Percentiles rank a stretch among this genome's conserved stretches.
These are phyloP conservation scores for Gambelia wislizenii DNA, from an alignment of 2,797 vertebrate genomes.

Conservation along the genomic window DNA sequence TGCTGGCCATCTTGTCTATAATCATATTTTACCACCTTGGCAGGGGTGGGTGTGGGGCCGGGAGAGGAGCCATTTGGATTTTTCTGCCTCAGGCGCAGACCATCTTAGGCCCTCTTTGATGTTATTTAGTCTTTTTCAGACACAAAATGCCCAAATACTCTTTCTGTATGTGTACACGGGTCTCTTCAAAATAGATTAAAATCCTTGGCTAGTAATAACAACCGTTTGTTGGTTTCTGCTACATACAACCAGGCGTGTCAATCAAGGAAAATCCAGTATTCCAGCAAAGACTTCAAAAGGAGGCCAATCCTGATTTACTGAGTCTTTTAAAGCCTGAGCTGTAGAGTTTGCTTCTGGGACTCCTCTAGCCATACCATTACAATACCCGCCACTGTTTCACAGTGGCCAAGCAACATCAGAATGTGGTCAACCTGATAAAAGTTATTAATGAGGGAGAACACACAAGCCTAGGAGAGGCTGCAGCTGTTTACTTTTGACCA, in stretches of 20 bases:
- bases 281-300: background rate
- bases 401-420: too few species aligned
- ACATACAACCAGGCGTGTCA: background rate
- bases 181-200: background rate
- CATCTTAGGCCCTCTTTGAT: slow-evolving; percentile 1
- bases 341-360: background rate
- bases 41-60: background rate
- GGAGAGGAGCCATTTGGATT: background rate
- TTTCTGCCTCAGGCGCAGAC: background rate
- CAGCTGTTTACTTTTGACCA: too few species aligned
- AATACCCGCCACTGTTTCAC: too few species aligned
- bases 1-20: background rate
- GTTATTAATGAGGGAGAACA: too few species aligned
- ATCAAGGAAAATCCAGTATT: background rate
- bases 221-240: too few species aligned
- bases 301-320: background rate
- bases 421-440: too few species aligned
- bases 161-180: too few species aligned
- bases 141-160: background rate
- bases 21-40: slow-evolving; percentile 8
- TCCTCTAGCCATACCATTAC: too few species aligned
- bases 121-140: slow-evolving; percentile 1
- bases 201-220: background rate
- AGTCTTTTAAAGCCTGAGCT: background rate
- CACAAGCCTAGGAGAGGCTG: too few species aligned